Base-by-base conservation (phyloP, 2,113 vertebrate genomes). In the Cinclus cinclus region DNA sequence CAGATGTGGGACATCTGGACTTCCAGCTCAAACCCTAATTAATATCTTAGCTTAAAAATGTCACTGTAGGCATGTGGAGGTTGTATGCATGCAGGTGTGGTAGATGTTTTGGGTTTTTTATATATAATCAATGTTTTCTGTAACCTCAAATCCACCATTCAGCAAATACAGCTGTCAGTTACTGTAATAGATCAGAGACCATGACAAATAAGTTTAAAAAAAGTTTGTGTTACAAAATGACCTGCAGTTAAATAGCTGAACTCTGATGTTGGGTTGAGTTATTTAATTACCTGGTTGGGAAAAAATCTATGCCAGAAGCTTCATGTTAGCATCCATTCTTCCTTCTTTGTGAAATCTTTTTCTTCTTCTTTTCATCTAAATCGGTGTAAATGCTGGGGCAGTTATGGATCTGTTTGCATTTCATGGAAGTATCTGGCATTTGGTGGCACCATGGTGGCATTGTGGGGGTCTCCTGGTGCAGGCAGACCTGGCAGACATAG, bases 201-300 rank as follows among this genome's bases (percentile, higher is more conserved):
- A 5, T 83, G 27, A 16, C 63, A 49, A 87, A 41, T 12, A 39
- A 70, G 56, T 71, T 79, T 53, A 11, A 11, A 31, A 53, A 42
- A 21, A 41, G 64, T 55, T 49, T 52, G 62, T 37, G 42, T 63
- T 85, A 17, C 64, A 70, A 59, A 89, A 53, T 65, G 39, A 83
- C 84, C 77, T 76, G 24, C 35, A 39, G 80, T 55, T 69, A 82
- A 87, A 62, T 46, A 77, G 47, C 69, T 85, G 87, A 30, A 83
- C 35, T 49, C 47, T 96, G 68, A 14, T 69, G 28, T 37, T 49
- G 50, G 33, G 46, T 65, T 89, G 47, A 68, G 82, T 87, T 52
- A 52, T 53, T 90, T 84, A 85, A 68, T 84, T 82, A 25, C 24
- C 88, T 95, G 56, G 11, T 74, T 60, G 77, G 49, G 89, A 41